Evolutionary conservation across 2,113 vertebrate species (phyloP).

Genomic region (Cyprinus carpio): DNA sequence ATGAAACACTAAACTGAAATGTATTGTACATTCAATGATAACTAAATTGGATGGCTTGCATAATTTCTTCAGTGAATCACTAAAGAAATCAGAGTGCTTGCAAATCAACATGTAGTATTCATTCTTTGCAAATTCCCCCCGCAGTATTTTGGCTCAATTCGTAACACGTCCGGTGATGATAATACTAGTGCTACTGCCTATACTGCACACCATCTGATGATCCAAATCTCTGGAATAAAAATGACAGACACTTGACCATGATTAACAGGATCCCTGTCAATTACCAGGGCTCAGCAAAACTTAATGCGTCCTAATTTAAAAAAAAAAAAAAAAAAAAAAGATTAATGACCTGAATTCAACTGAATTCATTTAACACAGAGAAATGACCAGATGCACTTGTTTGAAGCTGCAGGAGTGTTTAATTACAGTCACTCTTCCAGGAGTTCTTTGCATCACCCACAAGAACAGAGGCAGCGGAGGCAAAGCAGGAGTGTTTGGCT

Average conservation of each 20-base stretch:
- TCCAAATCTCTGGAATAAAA: conserved; percentile 17
- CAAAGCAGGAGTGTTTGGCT: conserved; percentile 71
- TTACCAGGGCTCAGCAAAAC: conserved; percentile 6
- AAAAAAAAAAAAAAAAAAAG: too few relatives aligned
- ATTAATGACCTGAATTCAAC: conserved; percentile 13
- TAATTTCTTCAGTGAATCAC: background rate
- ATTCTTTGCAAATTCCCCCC: background rate
- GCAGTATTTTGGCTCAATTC: background rate
- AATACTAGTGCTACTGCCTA: background rate
- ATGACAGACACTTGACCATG: conserved; percentile 33
- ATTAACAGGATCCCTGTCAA: conserved; percentile 37
- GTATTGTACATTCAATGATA: background rate
- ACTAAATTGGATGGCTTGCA: background rate
- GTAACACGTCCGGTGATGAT: background rate
- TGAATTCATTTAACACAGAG: conserved; percentile 23
- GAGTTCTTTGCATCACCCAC: conserved; percentile 12
- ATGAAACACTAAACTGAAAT: background rate
- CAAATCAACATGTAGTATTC: background rate
- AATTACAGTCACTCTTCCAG: conserved; percentile 16
- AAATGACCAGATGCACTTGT: conserved; percentile 28
- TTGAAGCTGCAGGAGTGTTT: conserved; percentile 31
- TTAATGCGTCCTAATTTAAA: conserved; percentile 17
- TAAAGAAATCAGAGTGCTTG: background rate
- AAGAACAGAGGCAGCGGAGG: conserved; percentile 47
- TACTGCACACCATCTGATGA: conserved; percentile 22